Evolutionary conservation across 2,888 invertebrate genomes (phyloP), one percentile per base, ranked within the genome.

Genomic region (Polymixis flavicincta): DNA sequence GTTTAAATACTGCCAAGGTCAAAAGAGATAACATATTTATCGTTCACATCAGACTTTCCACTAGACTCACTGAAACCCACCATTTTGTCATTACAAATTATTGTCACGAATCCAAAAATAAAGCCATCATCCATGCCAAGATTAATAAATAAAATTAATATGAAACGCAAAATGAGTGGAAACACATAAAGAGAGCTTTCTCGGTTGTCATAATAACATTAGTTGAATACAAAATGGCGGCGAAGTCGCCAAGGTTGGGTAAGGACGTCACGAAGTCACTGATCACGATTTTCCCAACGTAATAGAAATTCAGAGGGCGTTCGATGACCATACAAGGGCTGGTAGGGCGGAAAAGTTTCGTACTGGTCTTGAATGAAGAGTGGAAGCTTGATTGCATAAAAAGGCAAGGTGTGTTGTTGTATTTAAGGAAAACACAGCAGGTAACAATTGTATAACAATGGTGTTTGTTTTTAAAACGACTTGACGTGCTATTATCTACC

Each of bases 221-320:
- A 68, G 84, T 79, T 79, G 90, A 86, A 91, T 91, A 88, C 85
- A 86, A 88, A 90, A 81, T 80, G 74, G 71, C 67, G 64, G 52
- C 13, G 82, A 48, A 65, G 81, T 86, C 87, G 81, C 89, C 94
- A 95, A 94, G 93, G 94, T 91, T 94, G 92, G 74, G 64, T 85
- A 89, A 92, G 90, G 91, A 89, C 93, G 90, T 92, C 93, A 93
- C 90, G 92, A 87, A 70, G 72, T 78, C 82, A 85, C 37, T 72
- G 76, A 85, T 89, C 90, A 89, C 87, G 89, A 89, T 87, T 87
- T 90, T 85, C 80, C 74, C 85, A 86, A 87, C 71, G 64, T 67
- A 86, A 85, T 89, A 86, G 85, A 80, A 81, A 89, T 89, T 77
- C 88, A 84, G 50, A 76, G 68, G 65, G 77, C 78, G 84, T 83